These are phyloP conservation scores for Trachythela sp. DNA, from an alignment of 64 coral and sea anemone genomes.

Conservation along the genomic window DNA sequence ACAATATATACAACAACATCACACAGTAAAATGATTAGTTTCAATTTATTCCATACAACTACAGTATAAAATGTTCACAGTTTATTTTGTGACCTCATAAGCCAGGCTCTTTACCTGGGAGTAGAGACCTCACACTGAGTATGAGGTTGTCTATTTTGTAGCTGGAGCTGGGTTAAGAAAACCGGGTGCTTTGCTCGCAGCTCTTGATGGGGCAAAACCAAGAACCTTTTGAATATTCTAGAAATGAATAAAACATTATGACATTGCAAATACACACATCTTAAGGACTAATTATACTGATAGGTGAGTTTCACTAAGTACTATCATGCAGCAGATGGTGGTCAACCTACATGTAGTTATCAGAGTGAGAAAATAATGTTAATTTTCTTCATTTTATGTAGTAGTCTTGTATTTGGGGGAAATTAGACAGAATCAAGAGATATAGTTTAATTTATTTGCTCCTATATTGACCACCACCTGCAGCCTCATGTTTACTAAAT, in stretches of 20 bases:
- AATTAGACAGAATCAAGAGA: too few species aligned
- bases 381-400: too few species aligned
- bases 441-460: too few species aligned
- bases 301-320: neutral
- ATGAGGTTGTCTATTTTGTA: slow-evolving; percentile 43
- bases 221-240: slow-evolving; percentile 94
- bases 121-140: neutral
- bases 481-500: too few species aligned
- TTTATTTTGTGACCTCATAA: neutral
- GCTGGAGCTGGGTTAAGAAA: slow-evolving; percentile 76
- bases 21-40: neutral
- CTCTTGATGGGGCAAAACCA: slow-evolving; percentile 93
- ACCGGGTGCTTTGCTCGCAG: slow-evolving; percentile 91
- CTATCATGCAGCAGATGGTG: too few species aligned
- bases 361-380: too few species aligned
- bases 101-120: too few species aligned
- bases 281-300: too few species aligned
- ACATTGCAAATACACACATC: neutral
- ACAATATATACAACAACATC: neutral
- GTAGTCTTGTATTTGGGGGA: too few species aligned
- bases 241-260: neutral
- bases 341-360: too few species aligned
- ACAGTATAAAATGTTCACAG: neutral
- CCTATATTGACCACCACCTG: too few species aligned
- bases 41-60: neutral